Evolutionary conservation across 1,140 invertebrate species (phyloP), one percentile per base, ranked within the genome.

Genomic region (Epicauta chinensis): DNA sequence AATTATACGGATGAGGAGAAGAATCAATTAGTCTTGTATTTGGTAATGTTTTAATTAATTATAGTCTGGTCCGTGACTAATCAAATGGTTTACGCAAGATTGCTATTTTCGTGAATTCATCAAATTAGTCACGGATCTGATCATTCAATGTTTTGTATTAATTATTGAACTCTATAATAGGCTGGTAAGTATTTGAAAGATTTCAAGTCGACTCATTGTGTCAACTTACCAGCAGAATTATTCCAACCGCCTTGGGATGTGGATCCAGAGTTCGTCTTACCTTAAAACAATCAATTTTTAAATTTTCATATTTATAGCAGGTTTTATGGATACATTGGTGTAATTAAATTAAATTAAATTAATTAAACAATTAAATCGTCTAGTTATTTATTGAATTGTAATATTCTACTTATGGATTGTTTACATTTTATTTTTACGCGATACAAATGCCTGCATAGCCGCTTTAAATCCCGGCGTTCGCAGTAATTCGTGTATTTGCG

Each of bases 171-270:
- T 23, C 50, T 59, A 66, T 77, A 55, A 62, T 88, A 83, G n/a
- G 79, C 86, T 39, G 75, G 74, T 15, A 86, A 87, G 66, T 84
- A 95, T 71, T 81, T 96, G 79, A 80, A 83, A 52, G 90, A 97
- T 71, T 92, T 84, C 64, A 80, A 84, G 58, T 86, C 89, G 0
- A 84, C 86, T 7, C 93, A 97, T 71, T 96, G 93, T 74, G 83
- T 81, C 11, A 88, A 85, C 16, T 73, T 97, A 46, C 82, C 87
- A 1, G 58, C 71, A 3, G 75, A 81, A 48, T 77, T 81, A 58
- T 91, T 92, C 65, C 73, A 78, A 55, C 64, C 77, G 63, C 85
- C 86, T 13, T 71, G 68, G 69, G 69, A 69, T 36, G 42, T 65
- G 23, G 59, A 56, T 37, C 40, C 63, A 15, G 65, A 67, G 45